Conservation (phyloP, 2,888 invertebrate species). For the Galerucella nymphaeae region DNA sequence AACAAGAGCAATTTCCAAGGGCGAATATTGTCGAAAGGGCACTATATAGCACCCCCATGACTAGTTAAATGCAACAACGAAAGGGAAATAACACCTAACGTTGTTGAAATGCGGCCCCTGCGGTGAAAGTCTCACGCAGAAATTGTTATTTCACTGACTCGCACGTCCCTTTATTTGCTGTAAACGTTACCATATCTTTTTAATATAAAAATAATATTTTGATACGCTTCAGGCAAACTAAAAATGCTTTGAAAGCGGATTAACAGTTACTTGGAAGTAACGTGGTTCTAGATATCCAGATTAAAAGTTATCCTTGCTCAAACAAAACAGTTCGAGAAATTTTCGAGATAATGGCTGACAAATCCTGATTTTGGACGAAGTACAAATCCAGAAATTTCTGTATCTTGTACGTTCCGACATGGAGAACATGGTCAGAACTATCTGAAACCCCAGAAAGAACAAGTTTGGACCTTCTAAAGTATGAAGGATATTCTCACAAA, state of each 20-base stretch:
- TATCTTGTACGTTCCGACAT: too few species aligned
- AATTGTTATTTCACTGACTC: slow-evolving; percentile 43
- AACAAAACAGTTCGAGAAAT: too few species aligned
- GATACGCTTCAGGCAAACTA: background rate
- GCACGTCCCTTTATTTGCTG: slow-evolving; percentile 16
- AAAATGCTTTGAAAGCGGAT: background rate
- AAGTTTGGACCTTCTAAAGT: too few species aligned
- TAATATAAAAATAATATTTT: background rate
- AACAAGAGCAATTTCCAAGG: slow-evolving; percentile 43
- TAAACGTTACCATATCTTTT: slow-evolving; percentile 20
- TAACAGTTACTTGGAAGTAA: background rate
- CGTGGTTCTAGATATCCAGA: too few species aligned
- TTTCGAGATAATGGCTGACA: too few species aligned
- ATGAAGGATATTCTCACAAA: too few species aligned
- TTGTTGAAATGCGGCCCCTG: slow-evolving; percentile 38
- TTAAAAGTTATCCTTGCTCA: too few species aligned
- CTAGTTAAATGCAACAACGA: slow-evolving; percentile 46
- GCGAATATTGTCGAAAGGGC: slow-evolving; percentile 42
- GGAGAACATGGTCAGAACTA: too few species aligned
- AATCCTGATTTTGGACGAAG: too few species aligned
- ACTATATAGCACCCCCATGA: slow-evolving; percentile 49
- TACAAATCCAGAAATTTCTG: too few species aligned
- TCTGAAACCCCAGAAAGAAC: too few species aligned
- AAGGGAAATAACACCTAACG: slow-evolving; percentile 48
- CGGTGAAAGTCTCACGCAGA: slow-evolving; percentile 32